These are phyloP conservation scores for Popillia japonica DNA, from an alignment of 1,140 invertebrate species.

Conservation along the genomic window DNA sequence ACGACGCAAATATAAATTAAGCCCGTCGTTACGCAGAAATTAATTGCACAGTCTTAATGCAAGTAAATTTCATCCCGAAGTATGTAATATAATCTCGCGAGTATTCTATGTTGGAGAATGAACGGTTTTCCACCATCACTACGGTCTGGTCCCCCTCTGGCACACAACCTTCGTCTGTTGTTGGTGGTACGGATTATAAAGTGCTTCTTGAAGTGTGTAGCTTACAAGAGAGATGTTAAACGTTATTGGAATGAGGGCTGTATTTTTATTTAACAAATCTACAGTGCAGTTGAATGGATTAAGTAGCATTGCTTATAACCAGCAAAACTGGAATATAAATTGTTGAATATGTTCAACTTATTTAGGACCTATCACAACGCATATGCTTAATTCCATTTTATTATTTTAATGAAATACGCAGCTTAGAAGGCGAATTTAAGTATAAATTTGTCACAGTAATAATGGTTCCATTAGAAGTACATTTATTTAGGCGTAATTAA, in stretches of 20 bases:
- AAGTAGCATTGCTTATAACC: no score
- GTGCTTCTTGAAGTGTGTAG: neutral
- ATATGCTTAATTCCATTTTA: no score
- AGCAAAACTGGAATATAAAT: no score
- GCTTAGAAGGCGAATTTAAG: no score
- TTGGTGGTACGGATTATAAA: neutral
- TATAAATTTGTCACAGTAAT: no score
- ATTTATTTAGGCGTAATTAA: no score
- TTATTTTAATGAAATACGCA: no score
- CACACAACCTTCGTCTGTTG: neutral
- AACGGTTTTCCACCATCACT: neutral
- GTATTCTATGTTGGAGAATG: neutral
- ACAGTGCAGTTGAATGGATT: no score
- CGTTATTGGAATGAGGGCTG: neutral
- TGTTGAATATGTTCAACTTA: no score
- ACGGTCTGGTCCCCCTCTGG: neutral
- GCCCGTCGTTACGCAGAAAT: constrained; percentile 35
- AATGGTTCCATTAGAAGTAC: no score
- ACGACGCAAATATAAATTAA: constrained; percentile 30
- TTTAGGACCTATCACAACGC: no score
- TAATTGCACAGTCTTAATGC: constrained; percentile 38
- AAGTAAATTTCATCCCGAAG: constrained; percentile 38
- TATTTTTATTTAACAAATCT: no score
- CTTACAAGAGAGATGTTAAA: neutral
- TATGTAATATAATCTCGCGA: constrained; percentile 32